Evolutionary conservation across 2,888 invertebrate species (phyloP), one percentile per base, ranked within the genome.

Genomic region (Meiosimyza platycephala): DNA sequence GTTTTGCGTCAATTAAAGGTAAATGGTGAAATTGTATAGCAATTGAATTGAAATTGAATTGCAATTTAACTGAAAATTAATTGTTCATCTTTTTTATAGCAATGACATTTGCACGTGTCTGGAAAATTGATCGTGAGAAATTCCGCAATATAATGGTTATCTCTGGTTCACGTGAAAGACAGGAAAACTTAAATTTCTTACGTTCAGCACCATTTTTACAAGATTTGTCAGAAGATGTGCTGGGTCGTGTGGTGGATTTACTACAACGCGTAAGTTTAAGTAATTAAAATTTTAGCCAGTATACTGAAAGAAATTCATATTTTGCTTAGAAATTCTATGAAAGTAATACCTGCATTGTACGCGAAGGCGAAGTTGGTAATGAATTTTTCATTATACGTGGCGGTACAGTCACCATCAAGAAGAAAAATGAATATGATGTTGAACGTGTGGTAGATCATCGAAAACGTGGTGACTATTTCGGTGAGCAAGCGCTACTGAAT

Each of bases 91-190:
- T 55, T 52, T 71, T 48, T 66, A 59, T 84, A 95, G 93, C 93
- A 80, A 90, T 94, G 80, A 91, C 92, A 22, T 90, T 92, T 80
- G 93, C 95, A 12, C 92, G 92, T 83, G 92, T 97, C 79, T 98
- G 97, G 97, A 94, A 93, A 50, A 89, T 98, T 79, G 94, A 96
- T 83, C 90, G 97, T 74, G 90, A 91, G 68, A 94, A 94, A 9
- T 98, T 97, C 87, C 94, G 96, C 81, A 92, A 94, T 79, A 94
- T 97, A 67, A 96, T 97, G 94, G 93, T 96, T 85, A 91, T 92
- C 78, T 94, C 94, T 7, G 95, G 95, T 0, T 91, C 94, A 9
- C 93, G 94, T 79, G 92, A 95, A 78, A 91, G 94, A 75, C 93
- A 96, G 78, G 95, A 96, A 83, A 94, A 96, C 80, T 89, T 97